phyloP scores from a whole-genome alignment of 2,888 invertebrate species.

The Cordylochernes scorpioides region DNA sequence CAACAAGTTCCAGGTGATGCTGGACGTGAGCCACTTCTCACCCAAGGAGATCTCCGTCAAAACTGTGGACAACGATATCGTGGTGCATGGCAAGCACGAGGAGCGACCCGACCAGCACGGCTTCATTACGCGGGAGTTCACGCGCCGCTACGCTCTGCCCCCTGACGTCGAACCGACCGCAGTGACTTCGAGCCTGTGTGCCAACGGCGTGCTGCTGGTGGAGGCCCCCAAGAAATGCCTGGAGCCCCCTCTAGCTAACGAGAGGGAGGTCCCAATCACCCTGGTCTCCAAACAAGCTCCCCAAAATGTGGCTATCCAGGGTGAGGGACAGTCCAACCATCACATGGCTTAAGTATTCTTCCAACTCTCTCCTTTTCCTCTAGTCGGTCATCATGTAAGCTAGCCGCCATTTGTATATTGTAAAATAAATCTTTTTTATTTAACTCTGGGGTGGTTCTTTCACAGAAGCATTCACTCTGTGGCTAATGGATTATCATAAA shows the following conservation, averaged over 20 bases:
- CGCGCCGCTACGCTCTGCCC: conserved; percentile 43
- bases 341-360: too few species aligned
- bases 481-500: too few species aligned
- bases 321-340: too few species aligned
- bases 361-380: too few species aligned
- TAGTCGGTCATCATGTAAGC: too few species aligned
- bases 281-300: too few species aligned
- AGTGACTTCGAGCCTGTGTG: conserved; percentile 42
- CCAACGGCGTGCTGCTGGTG: conserved; percentile 37
- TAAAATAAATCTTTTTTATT: too few species aligned
- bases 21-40: conserved; percentile 33
- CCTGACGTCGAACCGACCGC: conserved; percentile 43
- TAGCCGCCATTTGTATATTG: too few species aligned
- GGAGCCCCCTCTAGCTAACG: conserved; percentile 11
- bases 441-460: too few species aligned
- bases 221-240: conserved; percentile 21
- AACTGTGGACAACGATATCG: conserved; percentile 36
- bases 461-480: too few species aligned
- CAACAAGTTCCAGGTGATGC: conserved; percentile 4
- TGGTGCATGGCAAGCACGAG: conserved; percentile 48
- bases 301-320: too few species aligned
- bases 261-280: neutral
- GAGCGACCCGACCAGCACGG: conserved; percentile 60
- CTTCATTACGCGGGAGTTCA: conserved; percentile 43
- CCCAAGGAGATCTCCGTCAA: conserved; percentile 49